Percentiles rank a stretch among this genome's conserved stretches.
phyloP scores from a whole-genome alignment of 2,113 vertebrate species.

The Rhinopithecus roxellana region DNA sequence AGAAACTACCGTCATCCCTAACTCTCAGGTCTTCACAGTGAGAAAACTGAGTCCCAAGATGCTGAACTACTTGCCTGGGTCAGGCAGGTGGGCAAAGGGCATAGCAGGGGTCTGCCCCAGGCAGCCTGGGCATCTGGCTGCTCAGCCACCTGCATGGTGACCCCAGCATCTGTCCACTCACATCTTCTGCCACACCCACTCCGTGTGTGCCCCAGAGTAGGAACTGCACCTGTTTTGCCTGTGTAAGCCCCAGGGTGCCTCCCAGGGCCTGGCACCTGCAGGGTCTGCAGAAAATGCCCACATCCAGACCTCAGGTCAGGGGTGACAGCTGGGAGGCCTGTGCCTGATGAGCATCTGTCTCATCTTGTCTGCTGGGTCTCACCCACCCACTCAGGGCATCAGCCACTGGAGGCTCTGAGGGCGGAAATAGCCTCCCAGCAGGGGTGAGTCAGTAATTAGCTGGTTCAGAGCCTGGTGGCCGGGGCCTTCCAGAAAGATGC shows the following conservation, averaged over 20 bases:
- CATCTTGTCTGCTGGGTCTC: neutral
- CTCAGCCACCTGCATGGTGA: rapidly evolving
- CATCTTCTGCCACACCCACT: rapidly evolving
- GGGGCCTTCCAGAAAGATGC: neutral
- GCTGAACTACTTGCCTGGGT: neutral
- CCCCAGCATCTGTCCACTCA: too few species aligned
- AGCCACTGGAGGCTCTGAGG: neutral
- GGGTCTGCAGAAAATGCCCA: neutral
- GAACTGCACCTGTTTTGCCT: rapidly evolving
- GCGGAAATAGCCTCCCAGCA: neutral
- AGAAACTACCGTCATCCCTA: rapidly evolving
- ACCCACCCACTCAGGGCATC: rapidly evolving
- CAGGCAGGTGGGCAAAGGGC: neutral
- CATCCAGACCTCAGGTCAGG: neutral
- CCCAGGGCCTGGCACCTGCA: rapidly evolving
- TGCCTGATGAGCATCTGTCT: rapidly evolving
- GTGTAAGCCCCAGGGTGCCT: rapidly evolving
- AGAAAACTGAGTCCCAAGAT: neutral
- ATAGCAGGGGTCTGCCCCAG: too few species aligned
- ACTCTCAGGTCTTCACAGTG: neutral
- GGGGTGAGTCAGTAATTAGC: neutral
- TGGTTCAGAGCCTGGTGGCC: neutral
- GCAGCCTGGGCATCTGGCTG: neutral
- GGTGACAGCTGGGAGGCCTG: neutral
- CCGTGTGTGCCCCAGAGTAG: rapidly evolving